Conservation (phyloP, 2,113 vertebrate genomes). For the Halcyon senegalensis region DNA sequence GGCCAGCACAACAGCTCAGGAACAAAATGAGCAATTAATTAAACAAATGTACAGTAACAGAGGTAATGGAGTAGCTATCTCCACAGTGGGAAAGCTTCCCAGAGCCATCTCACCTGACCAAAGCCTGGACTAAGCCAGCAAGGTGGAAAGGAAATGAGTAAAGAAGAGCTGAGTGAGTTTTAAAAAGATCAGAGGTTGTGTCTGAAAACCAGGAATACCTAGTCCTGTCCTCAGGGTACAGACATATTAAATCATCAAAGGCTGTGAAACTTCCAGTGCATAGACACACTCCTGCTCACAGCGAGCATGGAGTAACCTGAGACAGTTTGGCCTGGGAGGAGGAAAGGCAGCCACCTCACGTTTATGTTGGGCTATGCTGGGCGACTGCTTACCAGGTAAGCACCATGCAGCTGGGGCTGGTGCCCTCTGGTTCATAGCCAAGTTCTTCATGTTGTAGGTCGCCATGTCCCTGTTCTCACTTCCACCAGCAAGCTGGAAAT, state of each 20-base stretch:
- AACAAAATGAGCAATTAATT: slow-evolving; percentile 83
- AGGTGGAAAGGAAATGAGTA: slow-evolving; percentile 10
- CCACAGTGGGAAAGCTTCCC: slow-evolving; percentile 62
- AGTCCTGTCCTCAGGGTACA: slow-evolving; percentile 32
- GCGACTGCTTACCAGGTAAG: background rate
- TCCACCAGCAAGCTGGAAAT: background rate
- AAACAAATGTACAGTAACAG: slow-evolving; percentile 77
- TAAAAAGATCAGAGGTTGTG: background rate
- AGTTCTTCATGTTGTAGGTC: background rate
- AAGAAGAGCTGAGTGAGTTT: background rate
- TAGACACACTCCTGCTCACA: background rate
- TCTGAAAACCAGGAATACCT: background rate
- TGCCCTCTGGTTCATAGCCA: background rate
- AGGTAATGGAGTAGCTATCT: slow-evolving; percentile 62
- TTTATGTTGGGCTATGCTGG: background rate
- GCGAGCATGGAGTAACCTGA: background rate
- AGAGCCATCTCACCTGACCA: slow-evolving; percentile 62
- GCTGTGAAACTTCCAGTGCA: background rate
- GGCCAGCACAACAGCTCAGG: slow-evolving; percentile 65
- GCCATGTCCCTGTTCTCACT: background rate
- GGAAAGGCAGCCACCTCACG: background rate
- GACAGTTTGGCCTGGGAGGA: background rate
- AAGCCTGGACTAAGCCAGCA: slow-evolving; percentile 2
- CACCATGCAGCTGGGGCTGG: background rate
- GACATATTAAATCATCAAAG: slow-evolving; percentile 53